These are phyloP conservation scores for Gisinianus flammeolus DNA, from an alignment of 2,888 invertebrate species.

Conservation along the genomic window DNA sequence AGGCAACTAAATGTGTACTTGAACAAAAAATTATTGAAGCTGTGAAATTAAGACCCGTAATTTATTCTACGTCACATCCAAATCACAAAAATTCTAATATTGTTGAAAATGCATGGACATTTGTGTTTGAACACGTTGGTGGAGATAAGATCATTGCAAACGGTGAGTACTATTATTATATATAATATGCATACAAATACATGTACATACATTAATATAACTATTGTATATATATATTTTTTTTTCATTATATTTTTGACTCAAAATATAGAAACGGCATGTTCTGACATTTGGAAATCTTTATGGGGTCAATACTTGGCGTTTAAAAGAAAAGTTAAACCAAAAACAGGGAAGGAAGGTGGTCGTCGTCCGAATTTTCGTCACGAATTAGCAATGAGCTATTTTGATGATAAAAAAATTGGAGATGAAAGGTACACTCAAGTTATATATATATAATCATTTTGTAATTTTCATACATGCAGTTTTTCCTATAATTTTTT, in stretches of 20 bases:
- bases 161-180: neutral
- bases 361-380: constrained; percentile 12
- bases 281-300: neutral
- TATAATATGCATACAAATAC: neutral
- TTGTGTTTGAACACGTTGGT: neutral
- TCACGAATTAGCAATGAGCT: neutral
- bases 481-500: too few species aligned
- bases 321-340: constrained; percentile 1
- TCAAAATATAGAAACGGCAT: neutral
- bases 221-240: neutral
- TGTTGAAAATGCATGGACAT: neutral
- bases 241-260: neutral
- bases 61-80: neutral
- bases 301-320: constrained; percentile 19
- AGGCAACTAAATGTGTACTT: neutral
- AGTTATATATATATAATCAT: too few species aligned
- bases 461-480: too few species aligned
- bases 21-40: neutral
- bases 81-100: neutral
- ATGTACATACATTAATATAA: neutral
- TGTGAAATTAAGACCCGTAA: neutral
- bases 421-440: neutral
- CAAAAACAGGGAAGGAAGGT: neutral
- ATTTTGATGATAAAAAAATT: constrained; percentile 12
- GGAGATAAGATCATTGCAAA: neutral